Evolutionary conservation across 2,888 invertebrate genomes (phyloP).

Genomic region (Galerucella calmariensis): DNA sequence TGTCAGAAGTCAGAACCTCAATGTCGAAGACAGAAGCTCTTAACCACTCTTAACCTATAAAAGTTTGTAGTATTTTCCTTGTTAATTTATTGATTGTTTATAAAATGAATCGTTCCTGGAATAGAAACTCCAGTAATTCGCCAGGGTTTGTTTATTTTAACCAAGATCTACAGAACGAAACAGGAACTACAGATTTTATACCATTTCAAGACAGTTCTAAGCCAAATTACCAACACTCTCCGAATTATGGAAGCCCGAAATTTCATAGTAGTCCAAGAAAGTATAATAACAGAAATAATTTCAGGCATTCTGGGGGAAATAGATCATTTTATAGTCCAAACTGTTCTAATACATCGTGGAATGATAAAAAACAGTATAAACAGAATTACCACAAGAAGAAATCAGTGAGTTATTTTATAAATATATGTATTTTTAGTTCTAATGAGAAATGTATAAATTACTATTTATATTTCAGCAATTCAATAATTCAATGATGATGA

Average conservation of each 20-base stretch:
- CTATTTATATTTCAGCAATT: constrained; percentile 18
- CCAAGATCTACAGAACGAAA: constrained; percentile 19
- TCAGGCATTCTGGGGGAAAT: constrained; percentile 30
- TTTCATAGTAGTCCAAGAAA: constrained; percentile 40
- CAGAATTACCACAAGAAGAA: neutral
- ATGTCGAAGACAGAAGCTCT: no score
- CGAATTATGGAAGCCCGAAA: constrained; percentile 37
- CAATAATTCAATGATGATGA: constrained; percentile 23
- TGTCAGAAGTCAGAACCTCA: no score
- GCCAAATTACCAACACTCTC: constrained; percentile 20
- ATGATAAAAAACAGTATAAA: constrained; percentile 23
- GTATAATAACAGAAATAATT: constrained; percentile 34
- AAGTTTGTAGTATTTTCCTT: neutral
- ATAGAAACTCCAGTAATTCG: constrained; percentile 28
- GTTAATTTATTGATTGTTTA: neutral
- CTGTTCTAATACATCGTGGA: constrained; percentile 33
- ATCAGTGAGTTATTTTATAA: neutral
- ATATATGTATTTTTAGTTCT: neutral
- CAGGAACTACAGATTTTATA: constrained; percentile 32
- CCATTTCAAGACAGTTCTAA: constrained; percentile 36
- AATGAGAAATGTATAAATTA: no score
- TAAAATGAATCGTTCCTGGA: constrained; percentile 39
- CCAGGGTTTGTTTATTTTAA: constrained; percentile 45
- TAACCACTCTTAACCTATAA: neutral
- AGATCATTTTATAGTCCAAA: constrained; percentile 34